A percentile compares a stretch with the other conserved stretches of the same genome.
Conservation (phyloP, 2,113 vertebrate species). For the Todiramphus saurophagus region DNA sequence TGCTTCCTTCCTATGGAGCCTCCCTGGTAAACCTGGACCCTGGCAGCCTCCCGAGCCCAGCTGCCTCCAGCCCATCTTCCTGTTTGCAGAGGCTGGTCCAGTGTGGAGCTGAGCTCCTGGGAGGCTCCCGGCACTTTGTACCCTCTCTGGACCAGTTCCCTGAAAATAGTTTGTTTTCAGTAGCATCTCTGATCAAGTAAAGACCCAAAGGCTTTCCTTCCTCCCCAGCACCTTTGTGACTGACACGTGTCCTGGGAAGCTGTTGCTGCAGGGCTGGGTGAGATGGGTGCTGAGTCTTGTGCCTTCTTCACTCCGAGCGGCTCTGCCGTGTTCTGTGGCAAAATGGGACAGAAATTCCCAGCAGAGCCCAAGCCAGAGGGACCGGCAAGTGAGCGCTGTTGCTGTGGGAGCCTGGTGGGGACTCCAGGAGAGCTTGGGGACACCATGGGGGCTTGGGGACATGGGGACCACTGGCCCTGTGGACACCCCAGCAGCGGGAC, state of each 20-base stretch:
- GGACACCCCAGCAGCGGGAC: background rate
- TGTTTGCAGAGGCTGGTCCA: background rate
- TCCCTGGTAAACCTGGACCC: background rate
- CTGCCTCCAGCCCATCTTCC: constrained; percentile 1
- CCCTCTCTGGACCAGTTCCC: background rate
- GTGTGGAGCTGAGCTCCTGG: background rate
- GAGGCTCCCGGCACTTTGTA: background rate
- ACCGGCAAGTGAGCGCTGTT: rapidly evolving
- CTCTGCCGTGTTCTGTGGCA: rapidly evolving
- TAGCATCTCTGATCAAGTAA: background rate
- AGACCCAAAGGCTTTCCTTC: background rate
- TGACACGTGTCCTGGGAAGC: background rate
- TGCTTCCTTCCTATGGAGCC: constrained; percentile 30
- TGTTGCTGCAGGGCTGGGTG: rapidly evolving
- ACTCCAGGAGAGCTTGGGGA: rapidly evolving
- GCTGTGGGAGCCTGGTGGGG: background rate
- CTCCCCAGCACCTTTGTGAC: background rate
- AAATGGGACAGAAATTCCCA: rapidly evolving
- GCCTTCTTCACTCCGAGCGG: background rate
- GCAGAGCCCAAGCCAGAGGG: background rate
- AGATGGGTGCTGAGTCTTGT: rapidly evolving
- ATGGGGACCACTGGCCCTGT: rapidly evolving
- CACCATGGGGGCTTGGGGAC: background rate
- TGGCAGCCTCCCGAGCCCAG: background rate
- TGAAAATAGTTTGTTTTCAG: background rate